Base-by-base conservation (phyloP, 2,113 vertebrate species). In the Dunckerocampus dactyliophorus region DNA sequence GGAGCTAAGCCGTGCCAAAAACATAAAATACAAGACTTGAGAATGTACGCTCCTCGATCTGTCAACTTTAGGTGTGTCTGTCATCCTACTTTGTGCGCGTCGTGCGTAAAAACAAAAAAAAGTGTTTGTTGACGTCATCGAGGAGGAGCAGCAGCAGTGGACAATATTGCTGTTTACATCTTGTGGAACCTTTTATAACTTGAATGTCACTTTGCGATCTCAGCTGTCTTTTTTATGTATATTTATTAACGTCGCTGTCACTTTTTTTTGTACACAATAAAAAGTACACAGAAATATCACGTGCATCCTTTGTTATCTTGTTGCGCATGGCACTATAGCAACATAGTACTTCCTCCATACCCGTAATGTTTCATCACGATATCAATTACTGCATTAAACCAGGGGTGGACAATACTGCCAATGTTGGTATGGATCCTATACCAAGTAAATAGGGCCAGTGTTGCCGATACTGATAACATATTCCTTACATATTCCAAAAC, bases 201-300 rank as follows among this genome's bases (percentile, higher is more conserved):
- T 86, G 78, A 88, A 90, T 83, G 87, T 88, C 74, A 50, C 51
- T 51, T 85, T 83, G 80, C 68, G 71, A 78, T 72, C 62, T 51
- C 67, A 77, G 87, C 67, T 80, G 61, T 85, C 82, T 87, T 80
- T 76, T 62, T 74, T 69, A 86, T 87, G 81, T 87, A 75, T 88
- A 90, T 92, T 89, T 90, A 89, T 89, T 90, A 89, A 90, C 88
- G 82, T 82, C 39, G 60, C 4, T 70, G 76, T 80, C 54, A 31
- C 28, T 21, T 56, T 19, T 62, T 82, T 61, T 21, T 16, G 59
- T 49, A 81, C 70, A 69, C 82, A 61, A 63, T 60, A 45, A 68
- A 59, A 47, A 7, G 14, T 19, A 2, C 9, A 59, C 47, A 46
- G 6, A 65, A 65, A 43, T 9, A 13, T 56, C 7, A 16, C 63